These are phyloP conservation scores for Pleuronectes platessa DNA, from an alignment of 2,113 vertebrate genomes.

Conservation along the genomic window DNA sequence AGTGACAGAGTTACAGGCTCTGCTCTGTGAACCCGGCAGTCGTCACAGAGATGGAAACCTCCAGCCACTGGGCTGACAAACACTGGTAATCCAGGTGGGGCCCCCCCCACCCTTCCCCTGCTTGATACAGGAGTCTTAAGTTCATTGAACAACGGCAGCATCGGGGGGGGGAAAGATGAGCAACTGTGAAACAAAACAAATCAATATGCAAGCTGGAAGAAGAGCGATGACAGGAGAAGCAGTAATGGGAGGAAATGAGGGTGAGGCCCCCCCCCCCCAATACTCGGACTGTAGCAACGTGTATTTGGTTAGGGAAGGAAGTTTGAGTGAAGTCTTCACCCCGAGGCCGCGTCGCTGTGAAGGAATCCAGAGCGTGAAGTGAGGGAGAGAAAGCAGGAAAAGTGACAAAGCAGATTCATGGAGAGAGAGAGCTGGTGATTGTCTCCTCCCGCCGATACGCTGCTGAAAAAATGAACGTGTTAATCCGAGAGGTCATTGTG, in stretches of 20 bases:
- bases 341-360: slow-evolving; percentile 6
- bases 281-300: slow-evolving; percentile 1
- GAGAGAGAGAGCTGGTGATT: not conserved
- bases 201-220: slow-evolving; percentile 16
- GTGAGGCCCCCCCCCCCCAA: not conserved
- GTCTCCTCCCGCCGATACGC: not conserved
- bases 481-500: slow-evolving; percentile 11
- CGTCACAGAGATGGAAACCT: slow-evolving; percentile 78
- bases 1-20: slow-evolving; percentile 66
- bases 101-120: slow-evolving; percentile 78
- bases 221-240: slow-evolving; percentile 39
- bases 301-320: slow-evolving; percentile 31
- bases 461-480: slow-evolving; percentile 32
- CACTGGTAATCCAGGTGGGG: slow-evolving; percentile 78
- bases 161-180: slow-evolving; percentile 33
- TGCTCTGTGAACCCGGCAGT: slow-evolving; percentile 75
- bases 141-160: slow-evolving; percentile 65
- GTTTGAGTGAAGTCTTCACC: slow-evolving; percentile 25
- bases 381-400: slow-evolving; percentile 28
- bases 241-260: slow-evolving; percentile 34
- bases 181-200: slow-evolving; percentile 16
- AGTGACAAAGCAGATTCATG: slow-evolving; percentile 1
- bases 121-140: slow-evolving; percentile 77
- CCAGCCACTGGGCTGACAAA: slow-evolving; percentile 80
- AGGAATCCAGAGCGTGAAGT: slow-evolving; percentile 30